Percentiles rank a stretch among this genome's conserved stretches.
These are phyloP conservation scores for Keiferia lycopersicella DNA, from an alignment of 2,888 invertebrate species.

Conservation along the genomic window DNA sequence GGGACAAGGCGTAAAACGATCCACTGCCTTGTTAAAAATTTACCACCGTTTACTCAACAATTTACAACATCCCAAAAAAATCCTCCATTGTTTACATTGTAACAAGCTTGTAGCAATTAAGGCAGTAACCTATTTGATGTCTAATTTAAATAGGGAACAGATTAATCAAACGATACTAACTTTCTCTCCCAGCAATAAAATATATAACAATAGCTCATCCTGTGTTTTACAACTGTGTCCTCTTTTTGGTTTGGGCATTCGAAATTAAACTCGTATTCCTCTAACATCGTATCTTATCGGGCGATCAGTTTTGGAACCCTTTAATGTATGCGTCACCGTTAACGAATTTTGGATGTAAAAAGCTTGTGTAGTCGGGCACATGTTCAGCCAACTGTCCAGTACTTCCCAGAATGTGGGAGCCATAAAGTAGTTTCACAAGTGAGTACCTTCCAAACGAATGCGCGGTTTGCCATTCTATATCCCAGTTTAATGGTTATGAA, in stretches of 20 bases:
- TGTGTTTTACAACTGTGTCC: conserved; percentile 66
- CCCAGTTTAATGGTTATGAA: conserved; percentile 64
- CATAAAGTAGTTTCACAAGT: conserved; percentile 74
- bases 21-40: conserved; percentile 26
- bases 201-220: conserved; percentile 72
- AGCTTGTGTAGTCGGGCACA: conserved; percentile 45
- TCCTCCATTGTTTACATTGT: conserved; percentile 59
- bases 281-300: conserved; percentile 67
- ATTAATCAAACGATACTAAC: conserved; percentile 75
- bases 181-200: conserved; percentile 67
- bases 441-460: conserved; percentile 66
- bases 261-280: conserved; percentile 72
- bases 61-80: conserved; percentile 34
- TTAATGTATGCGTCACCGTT: conserved; percentile 68
- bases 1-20: background rate
- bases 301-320: conserved; percentile 74
- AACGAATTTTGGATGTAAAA: conserved; percentile 54
- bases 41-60: conserved; percentile 24
- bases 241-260: conserved; percentile 64
- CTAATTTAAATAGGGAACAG: conserved; percentile 71
- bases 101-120: conserved; percentile 64
- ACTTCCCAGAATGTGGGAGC: conserved; percentile 59
- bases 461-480: conserved; percentile 63
- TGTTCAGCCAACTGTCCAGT: conserved; percentile 51
- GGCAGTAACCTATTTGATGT: conserved; percentile 64